These are phyloP conservation scores for Ammodytes dubius DNA, from an alignment of 2,113 vertebrate species.

Conservation along the genomic window DNA sequence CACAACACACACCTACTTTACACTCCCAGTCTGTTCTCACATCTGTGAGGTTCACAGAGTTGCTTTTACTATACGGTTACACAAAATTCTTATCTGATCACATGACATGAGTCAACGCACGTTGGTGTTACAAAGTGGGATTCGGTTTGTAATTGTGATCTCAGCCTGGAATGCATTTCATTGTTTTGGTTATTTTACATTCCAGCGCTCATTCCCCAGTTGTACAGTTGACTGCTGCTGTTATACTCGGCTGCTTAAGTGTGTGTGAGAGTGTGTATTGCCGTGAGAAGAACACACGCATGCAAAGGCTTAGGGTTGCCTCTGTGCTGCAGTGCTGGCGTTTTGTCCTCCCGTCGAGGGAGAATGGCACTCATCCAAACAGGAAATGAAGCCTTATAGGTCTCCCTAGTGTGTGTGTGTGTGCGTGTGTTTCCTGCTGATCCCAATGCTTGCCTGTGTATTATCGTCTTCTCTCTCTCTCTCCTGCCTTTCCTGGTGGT, in stretches of 20 bases:
- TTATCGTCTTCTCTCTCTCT: constrained; percentile 31
- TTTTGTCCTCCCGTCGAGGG: constrained; percentile 59
- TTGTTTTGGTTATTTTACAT: constrained; percentile 21
- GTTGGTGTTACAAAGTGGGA: not conserved
- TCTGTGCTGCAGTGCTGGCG: constrained; percentile 49
- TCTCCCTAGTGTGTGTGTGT: constrained; percentile 1
- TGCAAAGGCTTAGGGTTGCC: not conserved
- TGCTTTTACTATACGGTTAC: constrained; percentile 27
- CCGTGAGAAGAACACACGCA: constrained; percentile 20
- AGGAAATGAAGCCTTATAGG: constrained; percentile 66
- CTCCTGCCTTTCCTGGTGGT: constrained; percentile 47
- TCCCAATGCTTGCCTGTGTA: constrained; percentile 36
- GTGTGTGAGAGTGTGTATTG: constrained; percentile 6
- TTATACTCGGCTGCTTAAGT: not conserved
- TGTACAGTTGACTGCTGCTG: constrained; percentile 20
- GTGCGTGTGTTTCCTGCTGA: constrained; percentile 57
- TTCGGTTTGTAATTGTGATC: constrained; percentile 3
- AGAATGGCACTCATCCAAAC: constrained; percentile 71
- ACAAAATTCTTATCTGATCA: constrained; percentile 51
- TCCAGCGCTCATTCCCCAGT: constrained; percentile 18
- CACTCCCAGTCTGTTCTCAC: constrained; percentile 34
- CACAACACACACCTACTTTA: not conserved
- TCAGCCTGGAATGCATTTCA: not conserved
- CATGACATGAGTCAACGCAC: not conserved
- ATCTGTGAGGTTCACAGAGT: constrained; percentile 31